Base-by-base conservation (phyloP, 2,113 vertebrate genomes). In the Tympanuchus pallidicinctus region DNA sequence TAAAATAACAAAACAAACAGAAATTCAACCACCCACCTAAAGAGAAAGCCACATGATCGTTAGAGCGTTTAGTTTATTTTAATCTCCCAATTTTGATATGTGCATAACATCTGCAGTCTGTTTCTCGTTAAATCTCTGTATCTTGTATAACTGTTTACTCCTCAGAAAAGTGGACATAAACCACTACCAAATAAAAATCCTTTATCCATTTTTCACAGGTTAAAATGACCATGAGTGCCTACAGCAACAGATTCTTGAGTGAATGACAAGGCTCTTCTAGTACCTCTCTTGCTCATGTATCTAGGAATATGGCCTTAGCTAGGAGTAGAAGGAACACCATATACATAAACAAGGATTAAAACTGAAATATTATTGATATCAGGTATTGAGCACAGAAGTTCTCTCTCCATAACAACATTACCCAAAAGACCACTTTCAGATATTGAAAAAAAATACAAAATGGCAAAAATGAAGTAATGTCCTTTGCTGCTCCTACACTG, bases 1-100 rank as follows among this genome's bases (percentile, higher is more conserved):
- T 95, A 72, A 93, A 93, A 85, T 75, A 93, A 82, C 48, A 89
- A 90, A 86, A 76, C 45, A 91, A 95, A 89, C 3, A 93, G 73
- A 90, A 96, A 82, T 43, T 59, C 81, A 94, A 48, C 13, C 48
- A 81, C 57, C 34, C 30, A 61, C 64, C 56, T 63, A 43, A 90
- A 93, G 27, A 78, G 72, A 95, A 83, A 79, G 71, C n/a, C 64
- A 69, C 16, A 43, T 15, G 5, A 52, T 13, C 89, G 30, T 85
- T 91, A 61, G n/a, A 40, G 74, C 27, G 92, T 0, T 32, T 48
- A 59, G 5, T 65, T 83, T 69, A 86, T 80, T 85, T 66, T 91
- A 70, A 54, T 85, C 22, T 94, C 45, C 17, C 6, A 11, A 1
- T 92, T 91, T 78, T 67, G 22, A 67, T n/a, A n/a, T 38, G 67